phyloP scores from a whole-genome alignment of 2,888 invertebrate species.

The Phaedon cochleariae region DNA sequence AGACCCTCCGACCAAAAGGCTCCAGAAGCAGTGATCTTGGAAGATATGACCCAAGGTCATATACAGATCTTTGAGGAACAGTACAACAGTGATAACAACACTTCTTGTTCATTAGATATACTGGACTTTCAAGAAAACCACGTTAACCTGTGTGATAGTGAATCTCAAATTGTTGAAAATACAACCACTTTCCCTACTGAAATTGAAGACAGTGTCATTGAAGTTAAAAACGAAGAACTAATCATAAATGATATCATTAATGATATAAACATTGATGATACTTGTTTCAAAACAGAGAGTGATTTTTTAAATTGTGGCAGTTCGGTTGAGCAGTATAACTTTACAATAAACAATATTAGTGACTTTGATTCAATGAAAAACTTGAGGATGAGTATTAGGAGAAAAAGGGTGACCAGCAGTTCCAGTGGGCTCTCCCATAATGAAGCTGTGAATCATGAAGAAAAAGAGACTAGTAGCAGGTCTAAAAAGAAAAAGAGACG shows the following conservation, averaged over 20 bases:
- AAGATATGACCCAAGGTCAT: conserved; percentile 60
- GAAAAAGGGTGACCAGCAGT: conserved; percentile 59
- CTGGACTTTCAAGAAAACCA: conserved; percentile 37
- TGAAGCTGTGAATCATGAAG: conserved; percentile 53
- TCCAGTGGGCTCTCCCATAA: conserved; percentile 60
- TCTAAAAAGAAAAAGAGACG: conserved; percentile 56
- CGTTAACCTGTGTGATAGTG: conserved; percentile 44
- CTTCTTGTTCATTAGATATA: conserved; percentile 42
- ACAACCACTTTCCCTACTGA: conserved; percentile 32
- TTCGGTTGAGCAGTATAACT: conserved; percentile 46
- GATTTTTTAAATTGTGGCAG: conserved; percentile 41
- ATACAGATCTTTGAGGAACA: conserved; percentile 39
- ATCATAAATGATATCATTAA: conserved; percentile 31
- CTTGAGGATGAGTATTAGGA: conserved; percentile 59
- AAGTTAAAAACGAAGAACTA: conserved; percentile 42
- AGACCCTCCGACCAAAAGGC: conserved; percentile 32
- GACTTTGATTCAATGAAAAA: conserved; percentile 58
- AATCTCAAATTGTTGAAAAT: conserved; percentile 45
- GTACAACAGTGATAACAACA: conserved; percentile 32
- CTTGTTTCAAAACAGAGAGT: conserved; percentile 47
- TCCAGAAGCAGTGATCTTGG: conserved; percentile 36
- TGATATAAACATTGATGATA: conserved; percentile 32
- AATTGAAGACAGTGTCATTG: conserved; percentile 32
- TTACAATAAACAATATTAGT: conserved; percentile 49
- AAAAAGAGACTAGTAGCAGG: conserved; percentile 50